These are phyloP conservation scores for Trematomus bernacchii DNA, from an alignment of 2,797 vertebrate genomes.

Conservation along the genomic window DNA sequence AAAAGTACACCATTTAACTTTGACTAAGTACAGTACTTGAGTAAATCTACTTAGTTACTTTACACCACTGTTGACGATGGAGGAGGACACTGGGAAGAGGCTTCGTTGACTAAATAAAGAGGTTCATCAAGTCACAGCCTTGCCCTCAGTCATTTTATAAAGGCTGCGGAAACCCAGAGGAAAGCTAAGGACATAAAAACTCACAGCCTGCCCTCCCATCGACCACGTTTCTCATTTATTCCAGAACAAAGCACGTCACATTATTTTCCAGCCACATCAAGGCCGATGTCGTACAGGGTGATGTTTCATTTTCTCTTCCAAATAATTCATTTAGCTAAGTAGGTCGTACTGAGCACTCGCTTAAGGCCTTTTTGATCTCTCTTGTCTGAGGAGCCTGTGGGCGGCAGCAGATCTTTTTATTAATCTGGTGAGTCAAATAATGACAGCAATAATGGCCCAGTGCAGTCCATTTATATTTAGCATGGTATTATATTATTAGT, in stretches of 20 bases:
- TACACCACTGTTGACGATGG: not conserved
- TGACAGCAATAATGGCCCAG: not conserved
- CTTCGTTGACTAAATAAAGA: not conserved
- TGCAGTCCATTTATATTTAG: not conserved
- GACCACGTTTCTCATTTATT: not conserved
- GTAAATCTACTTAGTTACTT: too few relatives aligned
- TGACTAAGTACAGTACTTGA: too few relatives aligned
- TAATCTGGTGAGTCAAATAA: not conserved
- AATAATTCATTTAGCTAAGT: not conserved
- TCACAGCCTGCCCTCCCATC: not conserved
- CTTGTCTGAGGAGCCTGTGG: not conserved
- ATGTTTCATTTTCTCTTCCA: conserved; percentile 1
- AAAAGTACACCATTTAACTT: too few relatives aligned
- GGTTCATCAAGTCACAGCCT: not conserved
- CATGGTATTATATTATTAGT: too few relatives aligned
- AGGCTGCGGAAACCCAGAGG: not conserved
- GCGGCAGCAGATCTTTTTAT: not conserved
- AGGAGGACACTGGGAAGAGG: not conserved
- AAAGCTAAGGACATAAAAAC: not conserved
- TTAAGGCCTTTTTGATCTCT: not conserved
- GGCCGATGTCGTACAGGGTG: not conserved
- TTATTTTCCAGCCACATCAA: not conserved
- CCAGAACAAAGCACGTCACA: not conserved
- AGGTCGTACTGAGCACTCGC: not conserved
- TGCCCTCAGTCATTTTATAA: not conserved